Evolutionary conservation across 2,113 vertebrate species (phyloP).

Genomic region (Gavia stellata): DNA sequence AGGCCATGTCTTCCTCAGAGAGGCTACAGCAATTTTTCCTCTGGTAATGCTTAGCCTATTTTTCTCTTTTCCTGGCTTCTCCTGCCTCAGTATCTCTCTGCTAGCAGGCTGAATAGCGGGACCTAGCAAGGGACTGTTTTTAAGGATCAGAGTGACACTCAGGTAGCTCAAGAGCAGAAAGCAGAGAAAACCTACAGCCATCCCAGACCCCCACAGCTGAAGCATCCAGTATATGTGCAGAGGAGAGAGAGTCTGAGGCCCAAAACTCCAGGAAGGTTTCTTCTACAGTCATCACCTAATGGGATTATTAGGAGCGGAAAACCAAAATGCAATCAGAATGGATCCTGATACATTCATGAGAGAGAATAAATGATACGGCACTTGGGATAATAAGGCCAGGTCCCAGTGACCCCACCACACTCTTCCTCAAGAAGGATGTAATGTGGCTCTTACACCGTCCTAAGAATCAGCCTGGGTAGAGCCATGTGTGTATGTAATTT

Average conservation of each 20-base stretch:
- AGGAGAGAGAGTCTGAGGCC: not conserved
- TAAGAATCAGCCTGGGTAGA: not conserved
- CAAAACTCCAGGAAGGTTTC: not conserved
- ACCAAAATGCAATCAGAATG: not conserved
- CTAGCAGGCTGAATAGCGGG: not conserved
- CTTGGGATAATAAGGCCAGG: not conserved
- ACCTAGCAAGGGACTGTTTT: not conserved
- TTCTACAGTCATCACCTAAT: not conserved
- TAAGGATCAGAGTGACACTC: not conserved
- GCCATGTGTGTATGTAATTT: fast-evolving
- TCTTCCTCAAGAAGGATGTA: not conserved
- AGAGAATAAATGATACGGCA: not conserved
- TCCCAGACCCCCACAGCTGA: not conserved
- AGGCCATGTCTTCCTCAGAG: not conserved
- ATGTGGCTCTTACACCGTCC: not conserved
- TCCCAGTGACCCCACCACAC: not conserved
- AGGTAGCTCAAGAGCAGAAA: not conserved
- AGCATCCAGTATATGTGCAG: not conserved
- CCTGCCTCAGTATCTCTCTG: not conserved
- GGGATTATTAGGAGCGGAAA: not conserved
- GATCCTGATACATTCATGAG: not conserved
- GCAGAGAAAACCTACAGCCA: not conserved
- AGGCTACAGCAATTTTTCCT: not conserved
- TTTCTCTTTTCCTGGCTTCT: not conserved
- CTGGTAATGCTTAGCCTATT: not conserved